phyloP scores from a whole-genome alignment of 2,113 vertebrate genomes.

The Corvus moneduloides region DNA sequence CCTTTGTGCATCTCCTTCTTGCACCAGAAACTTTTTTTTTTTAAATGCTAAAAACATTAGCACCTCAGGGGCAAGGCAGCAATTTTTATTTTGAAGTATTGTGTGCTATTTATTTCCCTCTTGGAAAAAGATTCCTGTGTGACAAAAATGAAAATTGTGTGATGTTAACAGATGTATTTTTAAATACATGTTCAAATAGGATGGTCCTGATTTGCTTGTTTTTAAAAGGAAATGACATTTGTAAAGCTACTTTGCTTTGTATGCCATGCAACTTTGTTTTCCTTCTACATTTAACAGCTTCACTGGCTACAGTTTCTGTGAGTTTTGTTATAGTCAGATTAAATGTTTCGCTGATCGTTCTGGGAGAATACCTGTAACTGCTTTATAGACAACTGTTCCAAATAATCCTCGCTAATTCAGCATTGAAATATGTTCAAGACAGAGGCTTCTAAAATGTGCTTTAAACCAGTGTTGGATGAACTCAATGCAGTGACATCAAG shows the following conservation, averaged over 20 bases:
- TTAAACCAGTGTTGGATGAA: background rate
- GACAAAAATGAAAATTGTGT: conserved; percentile 59
- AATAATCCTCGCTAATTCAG: conserved; percentile 53
- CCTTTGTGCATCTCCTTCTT: conserved; percentile 72
- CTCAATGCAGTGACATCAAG: background rate
- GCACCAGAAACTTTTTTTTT: conserved; percentile 68
- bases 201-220: conserved; percentile 58
- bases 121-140: conserved; percentile 56
- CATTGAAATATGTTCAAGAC: conserved; percentile 52
- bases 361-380: conserved; percentile 56
- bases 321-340: conserved; percentile 58
- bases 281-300: conserved; percentile 46
- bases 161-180: conserved; percentile 63
- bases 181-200: conserved; percentile 60
- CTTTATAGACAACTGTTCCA: conserved; percentile 40
- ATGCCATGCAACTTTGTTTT: conserved; percentile 47
- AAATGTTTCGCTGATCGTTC: conserved; percentile 51
- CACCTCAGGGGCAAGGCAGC: conserved; percentile 77
- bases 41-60: conserved; percentile 67
- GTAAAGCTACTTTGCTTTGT: conserved; percentile 55
- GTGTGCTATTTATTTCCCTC: conserved; percentile 71
- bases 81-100: conserved; percentile 53
- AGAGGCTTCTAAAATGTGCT: conserved; percentile 37
- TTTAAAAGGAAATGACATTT: conserved; percentile 64
- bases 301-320: conserved; percentile 51